These are phyloP conservation scores for Oryzias curvinotus DNA, from an alignment of 2,113 vertebrate species.

Conservation along the genomic window DNA sequence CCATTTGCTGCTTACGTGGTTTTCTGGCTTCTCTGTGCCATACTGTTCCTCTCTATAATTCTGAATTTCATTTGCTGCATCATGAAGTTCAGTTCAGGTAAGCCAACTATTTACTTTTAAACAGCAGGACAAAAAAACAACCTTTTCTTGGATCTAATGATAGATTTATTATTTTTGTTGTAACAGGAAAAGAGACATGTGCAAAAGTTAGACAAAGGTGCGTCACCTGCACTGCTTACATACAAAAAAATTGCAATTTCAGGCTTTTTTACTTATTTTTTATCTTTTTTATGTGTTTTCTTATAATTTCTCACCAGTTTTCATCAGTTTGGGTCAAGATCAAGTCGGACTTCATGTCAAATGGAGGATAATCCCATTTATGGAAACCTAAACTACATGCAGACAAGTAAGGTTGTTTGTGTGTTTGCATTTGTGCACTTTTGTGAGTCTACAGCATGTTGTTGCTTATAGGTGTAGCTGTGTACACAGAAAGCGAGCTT, in stretches of 20 bases:
- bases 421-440: background rate
- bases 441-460: conserved; percentile 11
- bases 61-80: conserved; percentile 63
- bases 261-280: background rate
- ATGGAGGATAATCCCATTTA: conserved; percentile 81
- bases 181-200: conserved; percentile 46
- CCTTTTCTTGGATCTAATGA: background rate
- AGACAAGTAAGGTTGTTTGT: conserved; percentile 40
- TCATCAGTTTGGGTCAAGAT: conserved; percentile 15
- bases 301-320: background rate
- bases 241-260: background rate
- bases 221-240: background rate
- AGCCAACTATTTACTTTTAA: conserved; percentile 1
- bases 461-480: conserved; percentile 17
- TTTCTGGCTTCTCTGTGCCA: background rate
- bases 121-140: background rate
- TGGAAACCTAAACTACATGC: conserved; percentile 68
- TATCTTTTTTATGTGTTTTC: background rate
- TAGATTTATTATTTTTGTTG: conserved; percentile 5
- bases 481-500: conserved; percentile 21
- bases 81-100: conserved; percentile 62
- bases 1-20: fast-evolving
- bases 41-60: conserved; percentile 59
- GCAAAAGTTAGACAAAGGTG: conserved; percentile 55
- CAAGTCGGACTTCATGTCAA: conserved; percentile 48